Percentiles rank a stretch among this genome's conserved stretches.
phyloP scores from a whole-genome alignment of 2,797 vertebrate species.

The Rhinogobio ventralis region DNA sequence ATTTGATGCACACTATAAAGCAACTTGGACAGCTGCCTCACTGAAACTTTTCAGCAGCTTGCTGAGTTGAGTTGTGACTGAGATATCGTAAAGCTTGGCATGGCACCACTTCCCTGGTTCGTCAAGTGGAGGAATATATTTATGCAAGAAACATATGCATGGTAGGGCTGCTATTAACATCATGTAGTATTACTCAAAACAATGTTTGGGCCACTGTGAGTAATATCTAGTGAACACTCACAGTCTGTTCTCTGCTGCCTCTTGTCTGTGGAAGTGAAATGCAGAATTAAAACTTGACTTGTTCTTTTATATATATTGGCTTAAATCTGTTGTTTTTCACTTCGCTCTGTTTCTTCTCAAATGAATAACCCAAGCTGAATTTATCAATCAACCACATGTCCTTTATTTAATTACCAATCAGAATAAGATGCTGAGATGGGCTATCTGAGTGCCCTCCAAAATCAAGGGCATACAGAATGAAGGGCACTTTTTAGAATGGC shows the following conservation, averaged over 20 bases:
- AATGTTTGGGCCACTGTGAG: slow-evolving; percentile 19
- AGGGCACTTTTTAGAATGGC: slow-evolving; percentile 67
- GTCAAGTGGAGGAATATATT: slow-evolving; percentile 33
- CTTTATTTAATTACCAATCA: slow-evolving; percentile 67
- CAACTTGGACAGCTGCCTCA: slow-evolving; percentile 29
- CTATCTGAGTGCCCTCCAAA: slow-evolving; percentile 56
- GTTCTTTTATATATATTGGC: background rate
- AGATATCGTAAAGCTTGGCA: slow-evolving; percentile 38
- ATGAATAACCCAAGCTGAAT: background rate
- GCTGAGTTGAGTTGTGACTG: slow-evolving; percentile 30
- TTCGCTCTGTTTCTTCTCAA: slow-evolving; percentile 11
- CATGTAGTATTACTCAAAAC: slow-evolving; percentile 38
- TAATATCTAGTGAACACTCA: slow-evolving; percentile 8
- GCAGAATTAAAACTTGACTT: background rate
- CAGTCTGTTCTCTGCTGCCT: slow-evolving; percentile 23
- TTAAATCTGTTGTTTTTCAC: slow-evolving; percentile 6
- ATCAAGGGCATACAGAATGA: slow-evolving; percentile 67
- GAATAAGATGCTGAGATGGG: slow-evolving; percentile 64
- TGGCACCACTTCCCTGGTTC: slow-evolving; percentile 18
- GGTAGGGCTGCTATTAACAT: slow-evolving; percentile 20
- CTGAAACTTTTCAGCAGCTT: slow-evolving; percentile 36
- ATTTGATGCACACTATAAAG: background rate
- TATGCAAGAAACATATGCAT: slow-evolving; percentile 40
- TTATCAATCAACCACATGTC: slow-evolving; percentile 64
- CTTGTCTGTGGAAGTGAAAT: slow-evolving; percentile 4